Evolutionary conservation across 2,113 vertebrate species (phyloP).

Genomic region (Natator depressus): DNA sequence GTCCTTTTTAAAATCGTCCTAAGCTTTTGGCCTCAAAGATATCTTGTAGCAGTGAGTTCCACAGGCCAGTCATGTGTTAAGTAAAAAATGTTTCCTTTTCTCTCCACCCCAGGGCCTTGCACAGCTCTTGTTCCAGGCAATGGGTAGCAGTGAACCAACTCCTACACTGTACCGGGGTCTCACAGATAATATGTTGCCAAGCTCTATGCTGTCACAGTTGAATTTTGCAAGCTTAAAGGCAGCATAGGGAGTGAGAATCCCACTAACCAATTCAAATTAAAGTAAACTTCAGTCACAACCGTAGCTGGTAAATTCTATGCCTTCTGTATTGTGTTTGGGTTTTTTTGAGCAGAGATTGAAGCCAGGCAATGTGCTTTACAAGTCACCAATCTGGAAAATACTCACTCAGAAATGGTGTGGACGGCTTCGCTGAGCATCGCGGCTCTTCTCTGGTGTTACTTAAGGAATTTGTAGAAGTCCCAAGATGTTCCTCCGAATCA

Average conservation of each 20-base stretch:
- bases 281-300: not conserved
- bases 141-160: not conserved
- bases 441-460: slow-evolving; percentile 49
- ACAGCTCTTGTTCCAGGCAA: not conserved
- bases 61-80: not conserved
- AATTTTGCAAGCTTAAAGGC: not conserved
- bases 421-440: slow-evolving; percentile 64
- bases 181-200: not conserved
- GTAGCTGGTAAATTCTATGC: not conserved
- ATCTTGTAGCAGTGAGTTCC: not conserved
- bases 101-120: not conserved
- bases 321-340: not conserved
- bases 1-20: not conserved
- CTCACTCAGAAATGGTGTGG: slow-evolving; percentile 78
- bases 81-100: not conserved
- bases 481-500: slow-evolving; percentile 64
- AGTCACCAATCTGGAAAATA: slow-evolving; percentile 30
- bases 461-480: slow-evolving; percentile 24
- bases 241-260: not conserved
- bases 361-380: not conserved
- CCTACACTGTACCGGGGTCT: not conserved
- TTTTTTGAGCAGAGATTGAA: not conserved
- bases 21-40: not conserved
- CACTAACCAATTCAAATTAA: rapidly evolving
- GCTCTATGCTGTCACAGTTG: not conserved